Evolutionary conservation across 2,797 vertebrate species (phyloP).

Genomic region (Cyclopterus lumpus): DNA sequence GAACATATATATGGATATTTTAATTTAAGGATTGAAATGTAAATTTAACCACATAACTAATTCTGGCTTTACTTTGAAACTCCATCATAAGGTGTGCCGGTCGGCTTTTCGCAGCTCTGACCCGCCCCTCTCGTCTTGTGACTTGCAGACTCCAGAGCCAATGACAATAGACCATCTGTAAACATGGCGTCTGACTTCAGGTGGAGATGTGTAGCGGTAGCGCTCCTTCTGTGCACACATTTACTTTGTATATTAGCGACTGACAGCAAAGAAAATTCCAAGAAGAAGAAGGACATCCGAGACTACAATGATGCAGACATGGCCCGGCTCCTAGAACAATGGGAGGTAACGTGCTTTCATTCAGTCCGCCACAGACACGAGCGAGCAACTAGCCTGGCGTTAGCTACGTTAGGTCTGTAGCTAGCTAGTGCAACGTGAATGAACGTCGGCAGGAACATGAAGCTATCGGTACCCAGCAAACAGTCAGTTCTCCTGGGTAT

Average conservation of each 20-base stretch:
- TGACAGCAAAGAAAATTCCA: constrained; percentile 65
- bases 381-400: constrained; percentile 23
- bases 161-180: constrained; percentile 75
- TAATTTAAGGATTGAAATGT: background rate
- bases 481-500: too few species aligned
- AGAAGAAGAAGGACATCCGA: constrained; percentile 94
- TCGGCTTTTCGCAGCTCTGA: background rate
- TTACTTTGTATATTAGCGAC: constrained; percentile 47
- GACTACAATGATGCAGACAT: constrained; percentile 98
- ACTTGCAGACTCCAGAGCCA: constrained; percentile 60
- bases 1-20: too few species aligned
- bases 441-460: background rate
- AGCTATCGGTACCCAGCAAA: background rate
- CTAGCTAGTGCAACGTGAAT: background rate
- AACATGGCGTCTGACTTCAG: constrained; percentile 80
- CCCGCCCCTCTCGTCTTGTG: constrained; percentile 53
- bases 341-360: constrained; percentile 86
- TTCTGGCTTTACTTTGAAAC: constrained; percentile 56
- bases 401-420: background rate
- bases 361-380: background rate
- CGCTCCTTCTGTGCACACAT: constrained; percentile 62
- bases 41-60: too few species aligned
- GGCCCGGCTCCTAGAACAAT: constrained; percentile 95
- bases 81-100: background rate
- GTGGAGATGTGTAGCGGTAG: constrained; percentile 31